These are phyloP conservation scores for Taenaris catops DNA, from an alignment of 2,888 invertebrate genomes.

Conservation along the genomic window DNA sequence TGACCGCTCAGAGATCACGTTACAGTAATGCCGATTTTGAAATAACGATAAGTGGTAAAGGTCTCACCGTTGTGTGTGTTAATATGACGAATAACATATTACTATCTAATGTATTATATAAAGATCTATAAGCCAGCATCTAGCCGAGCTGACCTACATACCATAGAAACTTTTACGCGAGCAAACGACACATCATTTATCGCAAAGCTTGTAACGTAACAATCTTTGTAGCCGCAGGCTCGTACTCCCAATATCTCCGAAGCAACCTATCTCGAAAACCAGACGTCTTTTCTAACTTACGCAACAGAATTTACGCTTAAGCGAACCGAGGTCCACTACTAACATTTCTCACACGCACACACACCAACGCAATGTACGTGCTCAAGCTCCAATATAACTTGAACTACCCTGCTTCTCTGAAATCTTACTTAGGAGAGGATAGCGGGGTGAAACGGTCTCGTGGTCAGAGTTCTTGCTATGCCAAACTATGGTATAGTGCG, in stretches of 20 bases:
- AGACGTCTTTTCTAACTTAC: constrained; percentile 74
- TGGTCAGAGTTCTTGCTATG: constrained; percentile 67
- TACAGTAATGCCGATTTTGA: too few relatives aligned
- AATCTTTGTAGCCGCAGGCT: constrained; percentile 38
- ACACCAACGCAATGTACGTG: constrained; percentile 71
- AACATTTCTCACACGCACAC: constrained; percentile 70
- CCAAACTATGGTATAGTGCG: constrained; percentile 71
- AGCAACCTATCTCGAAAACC: constrained; percentile 59
- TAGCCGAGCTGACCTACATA: constrained; percentile 13
- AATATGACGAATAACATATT: too few relatives aligned
- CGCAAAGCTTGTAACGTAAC: constrained; percentile 24
- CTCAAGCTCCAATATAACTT: constrained; percentile 34
- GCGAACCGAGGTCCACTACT: constrained; percentile 68
- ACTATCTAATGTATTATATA: too few relatives aligned
- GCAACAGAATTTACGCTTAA: constrained; percentile 77
- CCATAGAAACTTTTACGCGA: constrained; percentile 14
- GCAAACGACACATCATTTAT: constrained; percentile 17
- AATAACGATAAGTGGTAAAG: too few relatives aligned
- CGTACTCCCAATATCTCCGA: constrained; percentile 47
- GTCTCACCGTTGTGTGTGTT: too few relatives aligned
- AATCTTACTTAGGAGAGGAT: constrained; percentile 34
- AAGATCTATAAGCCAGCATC: constrained; percentile 1
- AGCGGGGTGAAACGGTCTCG: constrained; percentile 50
- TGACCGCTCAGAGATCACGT: too few relatives aligned
- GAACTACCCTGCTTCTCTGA: constrained; percentile 41